Evolutionary conservation across 1,140 invertebrate genomes (phyloP), one percentile per base, ranked within the genome.

Genomic region (Camponotus vicinus): DNA sequence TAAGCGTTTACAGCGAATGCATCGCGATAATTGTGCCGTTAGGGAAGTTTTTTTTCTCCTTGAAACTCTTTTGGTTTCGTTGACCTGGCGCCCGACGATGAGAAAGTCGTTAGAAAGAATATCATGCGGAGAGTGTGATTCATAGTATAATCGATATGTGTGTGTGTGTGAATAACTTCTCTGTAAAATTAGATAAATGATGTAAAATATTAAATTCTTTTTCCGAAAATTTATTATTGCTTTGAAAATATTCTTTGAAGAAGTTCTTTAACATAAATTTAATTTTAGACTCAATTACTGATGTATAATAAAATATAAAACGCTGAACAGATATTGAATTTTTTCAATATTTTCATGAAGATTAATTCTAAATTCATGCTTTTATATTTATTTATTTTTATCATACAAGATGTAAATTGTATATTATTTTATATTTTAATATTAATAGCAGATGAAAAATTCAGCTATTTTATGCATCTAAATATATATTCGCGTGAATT

Each of bases 371-470:
- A 13, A 61, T 61, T 40, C 27, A 27, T 27, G 1, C 27, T 27
- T 27, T 27, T 27, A 27, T 27, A 27, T 27, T 27, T 27, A 27
- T 61, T 32, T 21, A n/a, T 77, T 63, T 15, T 32, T 4, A 67
- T 42, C 11, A 13, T 79, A 34, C 8, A 45, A 5, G 7, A 27
- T 61, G 8, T 27, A 27, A 27, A 1, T 27, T 27, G 27, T 71
- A 52, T 6, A 52, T 9, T 71, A 71, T 55, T 52, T 71, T 34
- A 59, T 3, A 57, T 45, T 63, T 77, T 63, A 61, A 61, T 61
- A 13, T 76, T 63, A 63, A 63, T 63, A 4, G 15, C 21, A 42
- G 0, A 32, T 63, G 34, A 27, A 63, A 63, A 18, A 5, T n/a
- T 15, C n/a, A 21, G 15, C 1, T 18, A 66, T 27, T 42, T 77